A percentile compares a stretch with the other conserved stretches of the same genome.
phyloP scores from a whole-genome alignment of 2,888 invertebrate genomes.

The Lacanobia wlatinum region DNA sequence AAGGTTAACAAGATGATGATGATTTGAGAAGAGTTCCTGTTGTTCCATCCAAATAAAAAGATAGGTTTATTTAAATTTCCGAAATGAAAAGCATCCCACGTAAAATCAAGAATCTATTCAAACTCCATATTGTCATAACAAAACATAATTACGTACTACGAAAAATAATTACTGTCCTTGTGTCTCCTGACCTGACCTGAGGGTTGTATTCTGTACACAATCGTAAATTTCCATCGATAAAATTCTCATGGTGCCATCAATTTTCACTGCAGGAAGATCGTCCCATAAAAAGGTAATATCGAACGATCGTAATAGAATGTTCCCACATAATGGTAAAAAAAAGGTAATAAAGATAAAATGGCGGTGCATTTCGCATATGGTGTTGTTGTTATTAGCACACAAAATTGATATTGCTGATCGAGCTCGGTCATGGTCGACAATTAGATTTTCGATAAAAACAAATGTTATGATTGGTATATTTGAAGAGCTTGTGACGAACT shows the following conservation, averaged over 20 bases:
- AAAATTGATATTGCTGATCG: constrained; percentile 27
- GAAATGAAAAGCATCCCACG: neutral
- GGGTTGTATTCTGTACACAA: constrained; percentile 15
- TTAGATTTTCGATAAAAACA: neutral
- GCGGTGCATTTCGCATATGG: constrained; percentile 20
- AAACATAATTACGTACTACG: constrained; percentile 6
- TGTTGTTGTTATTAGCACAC: constrained; percentile 37
- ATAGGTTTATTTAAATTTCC: neutral
- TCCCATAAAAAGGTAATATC: constrained; percentile 39
- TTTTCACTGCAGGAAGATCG: constrained; percentile 26
- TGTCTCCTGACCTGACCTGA: neutral
- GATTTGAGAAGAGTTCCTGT: no score
- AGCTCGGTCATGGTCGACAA: neutral
- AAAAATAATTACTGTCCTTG: constrained; percentile 22
- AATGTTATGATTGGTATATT: neutral
- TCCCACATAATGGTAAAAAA: constrained; percentile 29
- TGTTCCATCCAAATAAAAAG: no score
- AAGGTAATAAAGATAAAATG: constrained; percentile 37
- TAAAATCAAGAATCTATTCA: constrained; percentile 10
- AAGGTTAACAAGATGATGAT: neutral
- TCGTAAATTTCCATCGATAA: constrained; percentile 25
- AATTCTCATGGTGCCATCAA: constrained; percentile 23
- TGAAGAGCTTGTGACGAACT: no score
- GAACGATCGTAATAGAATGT: constrained; percentile 38
- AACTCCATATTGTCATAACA: neutral